phyloP scores from a whole-genome alignment of 1,140 invertebrate species.

The Ruditapes philippinarum region DNA sequence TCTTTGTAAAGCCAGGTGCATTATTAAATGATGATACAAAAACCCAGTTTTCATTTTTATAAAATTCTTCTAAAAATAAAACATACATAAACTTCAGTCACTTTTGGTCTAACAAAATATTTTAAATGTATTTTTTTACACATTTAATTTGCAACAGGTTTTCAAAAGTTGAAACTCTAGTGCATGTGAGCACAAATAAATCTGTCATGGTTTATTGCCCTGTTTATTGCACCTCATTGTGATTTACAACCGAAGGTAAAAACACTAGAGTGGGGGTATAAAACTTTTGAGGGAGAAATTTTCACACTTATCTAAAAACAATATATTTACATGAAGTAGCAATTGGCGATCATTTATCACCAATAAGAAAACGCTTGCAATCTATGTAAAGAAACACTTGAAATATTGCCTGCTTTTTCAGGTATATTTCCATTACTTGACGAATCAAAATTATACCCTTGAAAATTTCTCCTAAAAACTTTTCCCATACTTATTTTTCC shows the following conservation, averaged over 20 bases:
- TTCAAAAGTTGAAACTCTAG: not conserved
- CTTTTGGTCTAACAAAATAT: too few species aligned
- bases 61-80: too few species aligned
- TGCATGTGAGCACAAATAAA: not conserved
- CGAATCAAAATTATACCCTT: too few species aligned
- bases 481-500: too few species aligned
- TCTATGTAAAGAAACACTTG: not conserved
- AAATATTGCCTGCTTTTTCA: not conserved
- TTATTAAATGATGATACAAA: too few species aligned
- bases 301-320: constrained; percentile 52
- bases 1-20: too few species aligned
- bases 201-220: not conserved
- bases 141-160: not conserved
- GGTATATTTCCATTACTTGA: not conserved
- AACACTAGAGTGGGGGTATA: not conserved
- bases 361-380: not conserved
- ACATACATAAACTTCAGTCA: too few species aligned
- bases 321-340: constrained; percentile 39
- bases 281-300: not conserved
- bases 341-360: not conserved
- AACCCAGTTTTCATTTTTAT: too few species aligned
- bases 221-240: not conserved
- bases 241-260: not conserved
- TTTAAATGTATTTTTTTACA: too few species aligned
- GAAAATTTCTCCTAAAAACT: too few species aligned